Percentiles rank a stretch among this genome's conserved stretches.
These are phyloP conservation scores for Drosophila helvetica DNA, from an alignment of 2,888 invertebrate species.

Conservation along the genomic window DNA sequence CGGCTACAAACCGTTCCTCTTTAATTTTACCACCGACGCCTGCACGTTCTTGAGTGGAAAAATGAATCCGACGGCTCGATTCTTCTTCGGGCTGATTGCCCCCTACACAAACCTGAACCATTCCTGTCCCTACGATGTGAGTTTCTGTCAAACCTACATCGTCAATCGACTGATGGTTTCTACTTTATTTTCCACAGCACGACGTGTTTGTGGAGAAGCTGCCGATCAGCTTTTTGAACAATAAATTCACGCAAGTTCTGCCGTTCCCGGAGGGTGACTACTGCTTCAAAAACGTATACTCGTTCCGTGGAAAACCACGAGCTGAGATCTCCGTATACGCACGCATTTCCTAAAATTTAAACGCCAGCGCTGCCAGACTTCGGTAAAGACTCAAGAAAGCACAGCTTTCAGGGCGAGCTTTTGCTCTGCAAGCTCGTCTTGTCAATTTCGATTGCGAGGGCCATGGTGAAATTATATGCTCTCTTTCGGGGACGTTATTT, in stretches of 20 bases:
- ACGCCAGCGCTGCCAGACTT: too few relatives aligned
- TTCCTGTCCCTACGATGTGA: conserved; percentile 10
- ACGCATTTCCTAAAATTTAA: neutral
- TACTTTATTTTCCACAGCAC: neutral
- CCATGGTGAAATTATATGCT: too few relatives aligned
- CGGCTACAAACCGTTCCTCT: conserved; percentile 13
- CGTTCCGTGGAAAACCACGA: neutral
- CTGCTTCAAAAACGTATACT: neutral
- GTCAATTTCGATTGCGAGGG: conserved; percentile 41
- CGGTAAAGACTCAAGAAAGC: too few relatives aligned
- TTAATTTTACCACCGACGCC: conserved; percentile 5
- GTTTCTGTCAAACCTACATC: neutral
- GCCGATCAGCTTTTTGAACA: neutral
- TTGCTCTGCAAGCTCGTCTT: too few relatives aligned
- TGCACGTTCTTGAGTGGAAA: neutral
- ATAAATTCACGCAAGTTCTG: neutral
- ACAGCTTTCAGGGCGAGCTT: neutral
- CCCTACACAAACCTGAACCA: conserved; percentile 8
- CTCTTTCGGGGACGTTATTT: too few relatives aligned
- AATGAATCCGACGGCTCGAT: neutral
- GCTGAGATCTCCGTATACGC: neutral
- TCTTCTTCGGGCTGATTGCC: neutral
- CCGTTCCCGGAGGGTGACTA: conserved; percentile 7
- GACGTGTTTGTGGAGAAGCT: conserved; percentile 7
- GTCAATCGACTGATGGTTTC: neutral